A percentile compares a stretch with the other conserved stretches of the same genome.
These are phyloP conservation scores for Periparus ater DNA, from an alignment of 2,797 vertebrate genomes.

Conservation along the genomic window DNA sequence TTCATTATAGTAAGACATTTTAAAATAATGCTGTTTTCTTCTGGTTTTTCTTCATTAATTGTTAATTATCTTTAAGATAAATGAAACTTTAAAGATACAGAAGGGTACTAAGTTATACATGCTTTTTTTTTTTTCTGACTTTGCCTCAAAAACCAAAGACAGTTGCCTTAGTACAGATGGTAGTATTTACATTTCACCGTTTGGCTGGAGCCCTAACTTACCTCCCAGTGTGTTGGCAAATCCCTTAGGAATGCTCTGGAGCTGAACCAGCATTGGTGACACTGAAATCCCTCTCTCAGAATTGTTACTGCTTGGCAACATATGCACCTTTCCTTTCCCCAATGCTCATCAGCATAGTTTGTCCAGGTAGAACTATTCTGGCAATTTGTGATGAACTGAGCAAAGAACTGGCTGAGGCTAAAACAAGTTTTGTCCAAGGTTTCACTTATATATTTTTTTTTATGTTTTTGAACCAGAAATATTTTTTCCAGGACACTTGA, in stretches of 20 bases:
- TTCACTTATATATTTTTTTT: background rate
- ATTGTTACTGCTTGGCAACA: background rate
- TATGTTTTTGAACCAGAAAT: background rate
- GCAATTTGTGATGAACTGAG: background rate
- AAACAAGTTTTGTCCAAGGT: background rate
- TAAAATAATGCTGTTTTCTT: background rate
- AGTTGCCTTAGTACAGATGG: background rate
- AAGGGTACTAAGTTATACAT: background rate
- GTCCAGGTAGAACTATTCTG: background rate
- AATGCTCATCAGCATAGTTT: background rate
- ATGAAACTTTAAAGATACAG: background rate
- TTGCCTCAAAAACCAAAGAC: background rate
- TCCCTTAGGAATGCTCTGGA: background rate
- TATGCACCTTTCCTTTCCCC: background rate
- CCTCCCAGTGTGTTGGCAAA: background rate
- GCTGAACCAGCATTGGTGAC: background rate
- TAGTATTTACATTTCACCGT: background rate
- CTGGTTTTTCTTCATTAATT: background rate
- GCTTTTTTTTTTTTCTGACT: background rate
- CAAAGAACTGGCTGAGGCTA: background rate
- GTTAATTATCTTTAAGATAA: background rate
- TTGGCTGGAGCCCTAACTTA: background rate
- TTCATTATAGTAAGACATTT: background rate
- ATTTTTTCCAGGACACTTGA: background rate
- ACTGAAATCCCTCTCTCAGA: background rate